Conservation (phyloP, 1,140 invertebrate genomes). For the Aphaenogaster floridana region DNA sequence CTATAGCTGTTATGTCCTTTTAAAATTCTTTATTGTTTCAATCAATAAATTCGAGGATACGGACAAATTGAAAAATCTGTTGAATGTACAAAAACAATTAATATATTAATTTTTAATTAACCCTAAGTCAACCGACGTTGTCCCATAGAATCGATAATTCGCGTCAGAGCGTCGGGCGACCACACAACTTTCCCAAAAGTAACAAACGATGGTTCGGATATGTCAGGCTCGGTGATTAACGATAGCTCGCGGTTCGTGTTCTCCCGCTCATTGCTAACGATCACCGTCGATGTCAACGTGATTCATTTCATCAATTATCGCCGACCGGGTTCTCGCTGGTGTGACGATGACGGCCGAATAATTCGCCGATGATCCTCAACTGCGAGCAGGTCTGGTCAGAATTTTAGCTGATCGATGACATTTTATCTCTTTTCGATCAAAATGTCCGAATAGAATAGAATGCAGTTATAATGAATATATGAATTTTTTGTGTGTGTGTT, state of each 20-base stretch:
- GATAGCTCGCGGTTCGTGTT: constrained; percentile 59
- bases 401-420: constrained; percentile 22
- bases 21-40: neutral
- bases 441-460: neutral
- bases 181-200: constrained; percentile 59
- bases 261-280: constrained; percentile 62
- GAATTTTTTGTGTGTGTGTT: neutral
- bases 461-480: neutral
- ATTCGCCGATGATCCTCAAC: constrained; percentile 48
- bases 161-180: constrained; percentile 29
- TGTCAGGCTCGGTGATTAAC: constrained; percentile 60
- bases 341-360: constrained; percentile 44
- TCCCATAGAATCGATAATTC: constrained; percentile 44
- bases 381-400: neutral
- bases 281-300: constrained; percentile 63
- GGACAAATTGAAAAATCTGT: neutral
- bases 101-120: constrained; percentile 54
- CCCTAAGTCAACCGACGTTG: constrained; percentile 33
- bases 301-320: constrained; percentile 65
- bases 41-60: constrained; percentile 4
- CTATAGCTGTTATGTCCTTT: neutral
- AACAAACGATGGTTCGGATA: constrained; percentile 61
- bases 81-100: neutral
- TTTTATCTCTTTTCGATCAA: constrained; percentile 22
- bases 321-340: constrained; percentile 8